Conservation (phyloP, 2,888 invertebrate genomes). For the Teleogryllus oceanicus region DNA sequence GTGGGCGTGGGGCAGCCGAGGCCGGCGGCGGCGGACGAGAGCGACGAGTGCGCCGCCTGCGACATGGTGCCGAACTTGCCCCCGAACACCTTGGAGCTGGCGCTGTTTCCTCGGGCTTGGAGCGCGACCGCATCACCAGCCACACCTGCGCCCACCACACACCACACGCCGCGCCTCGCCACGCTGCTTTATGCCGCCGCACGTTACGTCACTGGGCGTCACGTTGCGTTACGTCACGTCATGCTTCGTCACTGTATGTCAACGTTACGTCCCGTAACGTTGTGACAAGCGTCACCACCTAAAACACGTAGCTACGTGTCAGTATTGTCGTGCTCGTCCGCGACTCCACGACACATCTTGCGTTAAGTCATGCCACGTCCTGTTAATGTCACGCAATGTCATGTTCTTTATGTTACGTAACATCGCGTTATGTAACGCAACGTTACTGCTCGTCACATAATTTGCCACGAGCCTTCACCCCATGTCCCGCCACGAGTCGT, state of each 20-base stretch:
- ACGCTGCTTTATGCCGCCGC: background rate
- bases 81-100: background rate
- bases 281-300: too few relatives aligned
- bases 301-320: too few relatives aligned
- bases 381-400: too few relatives aligned
- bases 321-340: too few relatives aligned
- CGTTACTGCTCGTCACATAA: too few relatives aligned
- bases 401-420: too few relatives aligned
- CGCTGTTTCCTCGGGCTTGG: background rate
- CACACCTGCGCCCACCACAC: background rate
- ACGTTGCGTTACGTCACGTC: background rate
- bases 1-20: background rate
- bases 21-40: background rate
- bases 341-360: too few relatives aligned
- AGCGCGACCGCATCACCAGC: background rate
- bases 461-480: too few relatives aligned
- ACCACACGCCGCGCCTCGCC: background rate
- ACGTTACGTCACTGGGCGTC: background rate
- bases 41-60: background rate
- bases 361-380: too few relatives aligned
- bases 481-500: too few relatives aligned
- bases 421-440: too few relatives aligned
- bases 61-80: background rate
- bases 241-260: background rate
- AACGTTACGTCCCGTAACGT: background rate